phyloP scores from a whole-genome alignment of 1,140 invertebrate species.

The Listronotus bonariensis region DNA sequence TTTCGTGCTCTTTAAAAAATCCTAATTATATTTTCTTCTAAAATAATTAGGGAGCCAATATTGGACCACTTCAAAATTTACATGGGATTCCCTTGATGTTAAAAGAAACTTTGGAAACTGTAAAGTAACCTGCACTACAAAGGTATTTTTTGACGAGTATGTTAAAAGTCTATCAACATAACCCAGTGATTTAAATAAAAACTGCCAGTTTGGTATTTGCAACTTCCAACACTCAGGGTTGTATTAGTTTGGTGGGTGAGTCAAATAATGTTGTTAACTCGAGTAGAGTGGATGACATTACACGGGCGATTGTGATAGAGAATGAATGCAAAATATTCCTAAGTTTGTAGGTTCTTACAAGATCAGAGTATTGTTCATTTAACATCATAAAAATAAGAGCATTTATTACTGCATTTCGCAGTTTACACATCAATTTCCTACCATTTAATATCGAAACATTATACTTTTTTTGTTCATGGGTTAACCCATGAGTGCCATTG shows the following conservation, averaged over 20 bases:
- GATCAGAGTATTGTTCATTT: constrained; percentile 45
- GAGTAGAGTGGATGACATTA: constrained; percentile 34
- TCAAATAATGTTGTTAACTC: constrained; percentile 12
- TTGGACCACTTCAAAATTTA: too few species aligned
- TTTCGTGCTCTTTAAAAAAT: too few species aligned
- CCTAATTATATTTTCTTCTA: too few species aligned
- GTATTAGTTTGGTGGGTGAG: constrained; percentile 35
- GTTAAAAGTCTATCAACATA: too few species aligned
- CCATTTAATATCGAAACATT: constrained; percentile 46
- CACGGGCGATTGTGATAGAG: constrained; percentile 38
- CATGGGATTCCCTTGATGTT: too few species aligned
- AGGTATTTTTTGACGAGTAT: too few species aligned
- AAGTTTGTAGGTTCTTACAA: constrained; percentile 40
- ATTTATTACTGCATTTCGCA: constrained; percentile 45
- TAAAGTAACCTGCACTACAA: too few species aligned
- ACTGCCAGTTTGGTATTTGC: constrained; percentile 37
- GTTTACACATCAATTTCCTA: constrained; percentile 42
- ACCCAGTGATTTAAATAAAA: constrained; percentile 25
- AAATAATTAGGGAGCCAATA: too few species aligned
- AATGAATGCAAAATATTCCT: constrained; percentile 38
- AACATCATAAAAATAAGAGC: constrained; percentile 44
- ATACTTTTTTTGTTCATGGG: constrained; percentile 36
- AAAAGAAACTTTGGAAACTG: too few species aligned
- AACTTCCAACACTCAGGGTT: constrained; percentile 50
- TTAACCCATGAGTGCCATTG: constrained; percentile 47